These are phyloP conservation scores for Camptogramma bilineatum DNA, from an alignment of 2,888 invertebrate genomes.

Conservation along the genomic window DNA sequence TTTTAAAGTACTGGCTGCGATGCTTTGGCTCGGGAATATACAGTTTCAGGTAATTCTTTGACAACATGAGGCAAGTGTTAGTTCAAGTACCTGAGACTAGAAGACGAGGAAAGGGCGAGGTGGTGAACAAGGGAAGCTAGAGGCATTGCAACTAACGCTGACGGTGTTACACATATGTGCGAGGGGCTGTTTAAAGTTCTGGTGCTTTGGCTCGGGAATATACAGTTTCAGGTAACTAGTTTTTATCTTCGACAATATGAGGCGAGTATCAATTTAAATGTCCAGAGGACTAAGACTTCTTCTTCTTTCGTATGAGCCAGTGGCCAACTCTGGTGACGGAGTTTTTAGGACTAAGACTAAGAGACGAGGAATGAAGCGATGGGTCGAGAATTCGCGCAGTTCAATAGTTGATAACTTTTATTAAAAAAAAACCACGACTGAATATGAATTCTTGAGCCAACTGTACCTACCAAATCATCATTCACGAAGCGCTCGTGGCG, in stretches of 20 bases:
- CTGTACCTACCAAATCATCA: no score
- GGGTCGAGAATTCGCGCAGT: no score
- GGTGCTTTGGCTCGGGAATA: slow-evolving; percentile 95
- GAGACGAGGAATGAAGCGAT: slow-evolving; percentile 87
- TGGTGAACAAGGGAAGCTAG: slow-evolving; percentile 86
- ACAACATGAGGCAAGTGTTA: slow-evolving; percentile 54
- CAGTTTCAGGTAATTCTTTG: slow-evolving; percentile 87
- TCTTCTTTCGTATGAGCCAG: no score
- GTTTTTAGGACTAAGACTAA: slow-evolving; percentile 93
- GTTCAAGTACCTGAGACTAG: slow-evolving; percentile 93
- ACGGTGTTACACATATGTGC: slow-evolving; percentile 96
- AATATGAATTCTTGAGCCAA: no score
- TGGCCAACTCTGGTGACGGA: no score
- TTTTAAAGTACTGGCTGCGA: slow-evolving; percentile 94
- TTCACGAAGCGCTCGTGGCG: no score
- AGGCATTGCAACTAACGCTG: slow-evolving; percentile 93
- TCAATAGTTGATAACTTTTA: no score
- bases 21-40: slow-evolving; percentile 96
- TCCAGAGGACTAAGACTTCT: no score
- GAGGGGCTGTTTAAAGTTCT: slow-evolving; percentile 95
- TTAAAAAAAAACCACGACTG: no score
- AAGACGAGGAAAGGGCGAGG: slow-evolving; percentile 83
- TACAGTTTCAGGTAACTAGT: slow-evolving; percentile 90
- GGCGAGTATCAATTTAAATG: no score
- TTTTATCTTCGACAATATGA: not conserved